A percentile compares a stretch with the other conserved stretches of the same genome.
Evolutionary conservation across 2,888 invertebrate genomes (phyloP).

Genomic region (Rotaria sp.): DNA sequence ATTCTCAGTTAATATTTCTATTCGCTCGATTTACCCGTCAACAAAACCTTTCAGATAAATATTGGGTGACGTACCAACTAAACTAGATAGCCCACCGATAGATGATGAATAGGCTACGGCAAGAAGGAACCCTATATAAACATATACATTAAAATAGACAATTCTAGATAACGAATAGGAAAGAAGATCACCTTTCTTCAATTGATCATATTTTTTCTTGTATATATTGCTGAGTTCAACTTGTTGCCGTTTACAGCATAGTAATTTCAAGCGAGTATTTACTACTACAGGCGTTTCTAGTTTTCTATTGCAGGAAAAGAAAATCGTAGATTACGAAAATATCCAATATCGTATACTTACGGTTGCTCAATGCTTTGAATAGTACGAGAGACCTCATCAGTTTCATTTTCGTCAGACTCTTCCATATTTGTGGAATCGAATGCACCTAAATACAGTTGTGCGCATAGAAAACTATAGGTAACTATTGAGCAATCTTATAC

Average conservation of each 20-base stretch:
- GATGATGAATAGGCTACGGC: slow-evolving; percentile 35
- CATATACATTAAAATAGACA: neutral
- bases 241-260: neutral
- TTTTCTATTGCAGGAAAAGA: neutral
- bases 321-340: too few relatives aligned
- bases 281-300: neutral
- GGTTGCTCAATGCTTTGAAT: neutral
- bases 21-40: neutral
- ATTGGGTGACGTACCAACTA: slow-evolving; percentile 38
- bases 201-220: neutral
- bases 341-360: neutral
- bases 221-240: neutral
- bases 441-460: neutral
- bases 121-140: slow-evolving; percentile 23
- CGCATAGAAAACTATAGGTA: neutral
- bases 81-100: slow-evolving; percentile 33
- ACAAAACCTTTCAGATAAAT: slow-evolving; percentile 37
- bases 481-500: neutral
- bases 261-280: neutral
- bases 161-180: neutral
- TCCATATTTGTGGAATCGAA: neutral
- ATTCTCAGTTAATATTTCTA: too few relatives aligned
- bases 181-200: neutral
- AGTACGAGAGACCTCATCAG: neutral
- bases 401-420: neutral